Base-by-base conservation (phyloP, 2,888 invertebrate species). In the Lamellibrachia satsuma region DNA sequence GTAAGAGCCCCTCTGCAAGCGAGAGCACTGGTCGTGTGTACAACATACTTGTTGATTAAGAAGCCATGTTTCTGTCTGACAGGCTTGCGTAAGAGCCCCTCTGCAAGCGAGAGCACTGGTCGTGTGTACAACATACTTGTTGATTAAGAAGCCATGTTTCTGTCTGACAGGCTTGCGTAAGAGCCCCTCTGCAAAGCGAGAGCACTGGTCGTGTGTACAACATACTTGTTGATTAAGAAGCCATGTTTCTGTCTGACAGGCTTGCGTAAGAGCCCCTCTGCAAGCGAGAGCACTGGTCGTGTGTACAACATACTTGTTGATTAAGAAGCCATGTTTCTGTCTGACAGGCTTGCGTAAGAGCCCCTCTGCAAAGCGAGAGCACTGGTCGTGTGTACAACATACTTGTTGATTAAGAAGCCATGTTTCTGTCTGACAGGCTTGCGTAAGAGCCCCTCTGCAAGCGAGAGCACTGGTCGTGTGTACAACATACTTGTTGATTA, bases 331-430 rank as follows among this genome's bases (percentile, higher is more conserved):
- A n/a, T 75, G 75, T 75, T 75, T 11, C 15, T 75, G 22, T 22
- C 22, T 75, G 75, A 75, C 75, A 75, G 75, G 22, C 22, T 4
- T 22, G n/a, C 22, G 75, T 22, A 75, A 15, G 6, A 75, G 75
- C n/a, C 22, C 75, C 22, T 11, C 75, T 75, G 60, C 94, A 4
- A 94, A 95, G n/a, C 92, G 93, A 94, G 92, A 93, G 93, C 90
- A 95, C 94, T 8, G 94, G 94, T 15, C 93, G 93, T 91, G 93
- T 93, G 1, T 93, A 95, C 92, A 95, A 94, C n/a, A 92, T 96
- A 3, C 91, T 93, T n/a, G n/a, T n/a, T n/a, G 22, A 75, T 75
- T 75, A 15, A 75, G 6, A 75, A 6, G n/a, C 15, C 22, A n/a
- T 75, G 75, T 75, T 75, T 11, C 15, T 75, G 22, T 22, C 22